phyloP scores from a whole-genome alignment of 2,797 vertebrate genomes.

The Eleutherodactylus coqui region DNA sequence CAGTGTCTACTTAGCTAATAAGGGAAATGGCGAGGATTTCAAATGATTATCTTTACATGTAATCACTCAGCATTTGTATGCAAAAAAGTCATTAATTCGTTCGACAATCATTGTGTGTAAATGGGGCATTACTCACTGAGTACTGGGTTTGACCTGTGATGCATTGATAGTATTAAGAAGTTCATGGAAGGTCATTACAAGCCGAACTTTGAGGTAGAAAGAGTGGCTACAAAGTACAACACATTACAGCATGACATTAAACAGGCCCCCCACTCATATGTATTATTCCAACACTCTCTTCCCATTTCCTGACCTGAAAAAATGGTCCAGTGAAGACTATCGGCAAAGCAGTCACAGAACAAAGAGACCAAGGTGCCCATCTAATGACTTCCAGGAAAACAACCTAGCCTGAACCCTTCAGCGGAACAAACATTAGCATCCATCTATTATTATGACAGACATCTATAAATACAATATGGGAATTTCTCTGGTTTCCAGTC shows the following conservation, averaged over 20 bases:
- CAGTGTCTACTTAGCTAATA: no score
- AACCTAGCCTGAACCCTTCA: background rate
- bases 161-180: background rate
- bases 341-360: background rate
- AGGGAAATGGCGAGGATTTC: no score
- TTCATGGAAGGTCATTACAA: background rate
- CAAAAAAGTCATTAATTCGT: no score
- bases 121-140: no score
- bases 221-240: background rate
- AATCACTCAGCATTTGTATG: no score
- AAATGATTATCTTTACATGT: no score
- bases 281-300: background rate
- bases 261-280: background rate
- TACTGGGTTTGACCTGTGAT: background rate
- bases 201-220: constrained; percentile 1
- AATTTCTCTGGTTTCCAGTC: background rate
- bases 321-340: background rate
- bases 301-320: background rate
- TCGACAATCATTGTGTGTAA: no score
- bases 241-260: background rate
- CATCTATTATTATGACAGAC: background rate
- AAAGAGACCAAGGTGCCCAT: no score
- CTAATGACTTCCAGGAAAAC: background rate
- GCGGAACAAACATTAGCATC: background rate
- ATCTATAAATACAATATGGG: background rate